Evolutionary conservation across 2,888 invertebrate genomes (phyloP).

Genomic region (Quadroppia sp.): DNA sequence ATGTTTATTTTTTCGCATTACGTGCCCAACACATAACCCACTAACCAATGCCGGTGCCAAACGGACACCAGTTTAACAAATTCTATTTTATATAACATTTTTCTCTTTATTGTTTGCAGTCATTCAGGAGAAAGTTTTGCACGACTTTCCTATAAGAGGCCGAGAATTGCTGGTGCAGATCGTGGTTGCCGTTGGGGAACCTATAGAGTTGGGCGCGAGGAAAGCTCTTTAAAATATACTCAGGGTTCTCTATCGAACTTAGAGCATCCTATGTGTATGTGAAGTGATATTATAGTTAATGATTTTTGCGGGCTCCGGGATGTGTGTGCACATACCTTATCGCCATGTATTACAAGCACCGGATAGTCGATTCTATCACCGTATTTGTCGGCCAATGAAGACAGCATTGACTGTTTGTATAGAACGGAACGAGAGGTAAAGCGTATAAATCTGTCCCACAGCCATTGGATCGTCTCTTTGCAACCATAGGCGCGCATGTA

Average conservation of each 20-base stretch:
- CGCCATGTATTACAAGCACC: conserved; percentile 8
- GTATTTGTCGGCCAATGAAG: too few relatives aligned
- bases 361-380: not conserved
- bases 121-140: conserved; percentile 27
- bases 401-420: too few relatives aligned
- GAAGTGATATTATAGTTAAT: too few relatives aligned
- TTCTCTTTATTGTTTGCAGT: too few relatives aligned
- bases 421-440: too few relatives aligned
- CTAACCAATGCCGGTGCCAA: too few relatives aligned
- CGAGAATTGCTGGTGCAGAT: conserved; percentile 14
- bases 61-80: too few relatives aligned
- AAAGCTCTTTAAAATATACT: conserved; percentile 4
- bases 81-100: too few relatives aligned
- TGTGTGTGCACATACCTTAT: not conserved
- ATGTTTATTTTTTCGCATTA: too few relatives aligned
- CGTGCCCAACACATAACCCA: too few relatives aligned
- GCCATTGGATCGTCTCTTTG: not conserved
- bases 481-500: not conserved
- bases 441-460: not conserved
- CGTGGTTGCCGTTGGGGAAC: conserved; percentile 25
- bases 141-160: conserved; percentile 8
- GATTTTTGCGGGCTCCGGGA: not conserved
- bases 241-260: conserved; percentile 17
- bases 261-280: too few relatives aligned
- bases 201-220: conserved; percentile 1